Evolutionary conservation across 2,888 invertebrate genomes (phyloP).

Genomic region (Apomyelois bistriatella): DNA sequence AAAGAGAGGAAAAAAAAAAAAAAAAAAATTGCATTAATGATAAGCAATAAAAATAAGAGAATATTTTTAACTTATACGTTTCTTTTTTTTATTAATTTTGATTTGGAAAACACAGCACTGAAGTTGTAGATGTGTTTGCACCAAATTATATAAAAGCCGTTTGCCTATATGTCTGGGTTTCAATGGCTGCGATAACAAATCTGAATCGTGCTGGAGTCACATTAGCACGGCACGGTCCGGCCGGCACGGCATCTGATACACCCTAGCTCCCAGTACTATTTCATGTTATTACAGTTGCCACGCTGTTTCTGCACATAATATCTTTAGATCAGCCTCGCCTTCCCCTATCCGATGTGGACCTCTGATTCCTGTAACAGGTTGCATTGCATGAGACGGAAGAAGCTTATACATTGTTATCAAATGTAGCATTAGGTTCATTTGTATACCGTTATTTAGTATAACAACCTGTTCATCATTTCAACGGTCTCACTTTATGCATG

Average conservation of each 20-base stretch:
- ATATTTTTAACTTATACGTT: no score
- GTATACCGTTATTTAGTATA: no score
- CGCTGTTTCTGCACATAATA: conserved; percentile 30
- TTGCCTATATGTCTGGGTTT: conserved; percentile 32
- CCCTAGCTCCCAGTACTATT: conserved; percentile 53
- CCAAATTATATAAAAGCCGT: conserved; percentile 28
- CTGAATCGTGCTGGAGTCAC: conserved; percentile 68
- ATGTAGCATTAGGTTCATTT: background rate
- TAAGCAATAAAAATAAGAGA: no score
- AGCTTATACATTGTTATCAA: background rate
- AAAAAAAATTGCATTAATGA: no score
- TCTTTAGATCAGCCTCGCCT: conserved; percentile 6
- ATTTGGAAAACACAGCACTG: background rate
- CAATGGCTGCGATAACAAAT: conserved; percentile 59
- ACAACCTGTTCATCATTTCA: no score
- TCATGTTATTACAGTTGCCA: conserved; percentile 58
- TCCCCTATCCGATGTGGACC: background rate
- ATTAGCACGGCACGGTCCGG: conserved; percentile 69
- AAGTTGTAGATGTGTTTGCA: background rate
- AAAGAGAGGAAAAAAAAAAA: no score
- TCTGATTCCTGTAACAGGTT: conserved; percentile 2
- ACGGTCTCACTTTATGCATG: no score
- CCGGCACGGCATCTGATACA: conserved; percentile 62
- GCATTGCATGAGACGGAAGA: conserved; percentile 4
- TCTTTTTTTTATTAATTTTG: no score